Conservation (phyloP, 2,113 vertebrate genomes). For the Syngnathus typhle region DNA sequence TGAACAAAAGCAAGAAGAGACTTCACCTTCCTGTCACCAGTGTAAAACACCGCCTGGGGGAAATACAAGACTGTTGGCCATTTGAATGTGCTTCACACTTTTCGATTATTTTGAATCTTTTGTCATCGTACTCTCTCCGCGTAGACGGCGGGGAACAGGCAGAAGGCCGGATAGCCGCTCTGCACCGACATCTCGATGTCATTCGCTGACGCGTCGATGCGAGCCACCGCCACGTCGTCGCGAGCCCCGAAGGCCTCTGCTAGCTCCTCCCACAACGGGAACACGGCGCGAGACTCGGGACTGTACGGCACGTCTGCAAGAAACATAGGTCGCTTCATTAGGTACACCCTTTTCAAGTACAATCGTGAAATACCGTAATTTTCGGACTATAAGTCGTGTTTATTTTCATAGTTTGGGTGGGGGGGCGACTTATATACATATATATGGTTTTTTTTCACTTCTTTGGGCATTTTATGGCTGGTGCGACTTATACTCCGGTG, state of each 20-base stretch:
- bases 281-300: conserved; percentile 64
- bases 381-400: no score
- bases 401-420: no score
- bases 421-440: no score
- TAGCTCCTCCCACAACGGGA: conserved; percentile 79
- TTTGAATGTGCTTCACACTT: background rate
- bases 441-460: no score
- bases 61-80: background rate
- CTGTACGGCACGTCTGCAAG: conserved; percentile 82
- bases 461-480: no score
- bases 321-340: background rate
- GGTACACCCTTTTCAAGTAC: no score
- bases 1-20: conserved; percentile 63
- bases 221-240: conserved; percentile 73
- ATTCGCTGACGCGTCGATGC: conserved; percentile 83
- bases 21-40: conserved; percentile 55
- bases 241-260: conserved; percentile 68
- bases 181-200: conserved; percentile 69
- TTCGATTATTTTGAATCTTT: no score
- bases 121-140: conserved; percentile 57
- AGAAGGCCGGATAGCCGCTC: conserved; percentile 73
- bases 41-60: conserved; percentile 62
- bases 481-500: no score
- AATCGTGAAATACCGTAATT: no score
- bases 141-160: conserved; percentile 78